Conservation (phyloP, 2,797 vertebrate genomes). For the Acanthurus lineatus region DNA sequence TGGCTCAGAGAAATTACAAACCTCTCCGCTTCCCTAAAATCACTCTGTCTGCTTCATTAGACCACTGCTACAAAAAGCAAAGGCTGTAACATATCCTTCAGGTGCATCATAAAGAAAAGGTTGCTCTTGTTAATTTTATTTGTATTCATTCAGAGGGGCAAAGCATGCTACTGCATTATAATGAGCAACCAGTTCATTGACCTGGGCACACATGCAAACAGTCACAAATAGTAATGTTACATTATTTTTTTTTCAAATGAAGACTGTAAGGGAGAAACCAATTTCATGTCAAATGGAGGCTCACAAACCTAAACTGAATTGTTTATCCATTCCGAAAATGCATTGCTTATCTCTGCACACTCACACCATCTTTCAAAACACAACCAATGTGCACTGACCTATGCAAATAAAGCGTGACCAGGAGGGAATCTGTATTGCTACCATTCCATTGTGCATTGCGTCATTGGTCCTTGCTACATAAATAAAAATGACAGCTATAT, state of each 20-base stretch:
- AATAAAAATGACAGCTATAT: conserved; percentile 75
- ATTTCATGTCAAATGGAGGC: conserved; percentile 59
- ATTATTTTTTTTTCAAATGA: conserved; percentile 64
- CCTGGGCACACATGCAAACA: conserved; percentile 23
- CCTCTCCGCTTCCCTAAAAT: neutral
- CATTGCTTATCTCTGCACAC: conserved; percentile 21
- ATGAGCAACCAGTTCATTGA: conserved; percentile 18
- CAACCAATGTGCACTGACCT: conserved; percentile 51
- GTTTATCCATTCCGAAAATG: conserved; percentile 29
- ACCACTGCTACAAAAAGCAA: conserved; percentile 19
- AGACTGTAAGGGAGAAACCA: conserved; percentile 36
- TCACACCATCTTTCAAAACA: conserved; percentile 32
- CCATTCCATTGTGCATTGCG: conserved; percentile 58
- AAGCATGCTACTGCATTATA: conserved; percentile 28
- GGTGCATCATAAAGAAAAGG: conserved; percentile 9
- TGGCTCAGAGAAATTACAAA: conserved; percentile 32
- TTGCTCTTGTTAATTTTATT: conserved; percentile 38
- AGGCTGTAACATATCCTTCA: conserved; percentile 25
- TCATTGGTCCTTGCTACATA: conserved; percentile 68
- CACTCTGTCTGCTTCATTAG: conserved; percentile 35
- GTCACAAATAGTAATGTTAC: conserved; percentile 6
- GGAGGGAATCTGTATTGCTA: conserved; percentile 44
- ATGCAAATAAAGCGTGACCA: conserved; percentile 73
- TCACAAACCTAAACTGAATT: conserved; percentile 26
- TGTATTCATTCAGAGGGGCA: conserved; percentile 36